Percentiles rank a stretch among this genome's conserved stretches.
Evolutionary conservation across 1,140 invertebrate genomes (phyloP).

Genomic region (Harpegnathos saltator): DNA sequence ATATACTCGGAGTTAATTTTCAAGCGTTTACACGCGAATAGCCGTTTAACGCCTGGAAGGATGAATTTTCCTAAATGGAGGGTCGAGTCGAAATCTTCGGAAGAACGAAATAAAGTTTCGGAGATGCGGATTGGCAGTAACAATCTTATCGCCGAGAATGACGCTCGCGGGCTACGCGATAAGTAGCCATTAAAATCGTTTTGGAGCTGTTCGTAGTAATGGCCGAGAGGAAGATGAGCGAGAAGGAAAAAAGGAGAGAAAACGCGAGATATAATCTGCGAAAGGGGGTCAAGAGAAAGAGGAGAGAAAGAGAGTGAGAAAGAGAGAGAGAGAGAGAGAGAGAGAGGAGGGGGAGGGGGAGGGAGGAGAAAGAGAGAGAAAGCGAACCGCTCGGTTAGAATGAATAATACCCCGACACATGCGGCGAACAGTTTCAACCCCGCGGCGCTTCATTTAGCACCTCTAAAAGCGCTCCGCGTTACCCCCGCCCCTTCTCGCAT

Average conservation of each 20-base stretch:
- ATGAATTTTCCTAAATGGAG: neutral
- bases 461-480: slow-evolving; percentile 38
- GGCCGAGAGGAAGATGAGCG: slow-evolving; percentile 34
- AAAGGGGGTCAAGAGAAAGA: neutral
- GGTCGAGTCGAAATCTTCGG: neutral
- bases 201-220: slow-evolving; percentile 62
- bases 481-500: neutral
- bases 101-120: slow-evolving; percentile 4
- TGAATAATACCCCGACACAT: slow-evolving; percentile 72
- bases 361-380: neutral
- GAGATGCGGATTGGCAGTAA: neutral
- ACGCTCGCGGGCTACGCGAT: neutral
- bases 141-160: slow-evolving; percentile 17
- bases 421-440: slow-evolving; percentile 69
- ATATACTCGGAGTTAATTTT: neutral
- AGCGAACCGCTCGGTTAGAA: slow-evolving; percentile 53
- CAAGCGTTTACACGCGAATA: neutral
- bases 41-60: neutral
- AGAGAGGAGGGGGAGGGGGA: slow-evolving; percentile 9
- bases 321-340: neutral
- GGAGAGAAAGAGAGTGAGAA: neutral
- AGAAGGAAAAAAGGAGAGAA: neutral
- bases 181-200: slow-evolving; percentile 26
- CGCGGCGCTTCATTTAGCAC: slow-evolving; percentile 60
- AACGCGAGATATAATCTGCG: neutral